A percentile compares a stretch with the other conserved stretches of the same genome.
These are phyloP conservation scores for Chinchilla lanigera DNA, from an alignment of 2,113 vertebrate species.

Conservation along the genomic window DNA sequence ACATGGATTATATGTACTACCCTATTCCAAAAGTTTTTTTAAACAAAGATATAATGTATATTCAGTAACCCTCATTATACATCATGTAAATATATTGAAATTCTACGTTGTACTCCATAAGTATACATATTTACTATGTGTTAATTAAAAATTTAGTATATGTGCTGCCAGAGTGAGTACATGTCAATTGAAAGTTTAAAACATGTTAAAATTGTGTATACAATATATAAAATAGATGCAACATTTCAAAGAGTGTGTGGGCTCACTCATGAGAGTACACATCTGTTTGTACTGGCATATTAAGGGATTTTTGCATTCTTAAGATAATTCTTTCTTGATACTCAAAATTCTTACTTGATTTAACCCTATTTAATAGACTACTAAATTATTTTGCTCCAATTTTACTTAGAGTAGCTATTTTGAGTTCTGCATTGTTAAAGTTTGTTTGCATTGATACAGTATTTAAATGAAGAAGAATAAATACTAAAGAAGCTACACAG, in stretches of 20 bases:
- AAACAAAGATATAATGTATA: background rate
- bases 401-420: background rate
- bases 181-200: background rate
- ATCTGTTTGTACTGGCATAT: background rate
- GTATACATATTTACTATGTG: background rate
- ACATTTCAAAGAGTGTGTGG: background rate
- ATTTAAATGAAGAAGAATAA: background rate
- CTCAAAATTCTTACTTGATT: background rate
- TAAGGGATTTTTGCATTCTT: background rate
- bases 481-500: background rate
- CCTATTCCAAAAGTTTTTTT: background rate
- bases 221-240: background rate
- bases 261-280: background rate
- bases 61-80: background rate
- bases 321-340: background rate
- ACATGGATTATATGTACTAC: background rate
- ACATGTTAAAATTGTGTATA: conserved; percentile 1
- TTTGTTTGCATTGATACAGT: background rate
- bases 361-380: background rate
- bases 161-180: background rate
- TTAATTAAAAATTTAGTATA: background rate
- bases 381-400: background rate
- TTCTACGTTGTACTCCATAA: background rate
- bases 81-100: background rate
- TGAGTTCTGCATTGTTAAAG: background rate